Percentiles rank a stretch among this genome's conserved stretches.
phyloP scores from a whole-genome alignment of 1,140 invertebrate species.

The Copidosoma floridanum region DNA sequence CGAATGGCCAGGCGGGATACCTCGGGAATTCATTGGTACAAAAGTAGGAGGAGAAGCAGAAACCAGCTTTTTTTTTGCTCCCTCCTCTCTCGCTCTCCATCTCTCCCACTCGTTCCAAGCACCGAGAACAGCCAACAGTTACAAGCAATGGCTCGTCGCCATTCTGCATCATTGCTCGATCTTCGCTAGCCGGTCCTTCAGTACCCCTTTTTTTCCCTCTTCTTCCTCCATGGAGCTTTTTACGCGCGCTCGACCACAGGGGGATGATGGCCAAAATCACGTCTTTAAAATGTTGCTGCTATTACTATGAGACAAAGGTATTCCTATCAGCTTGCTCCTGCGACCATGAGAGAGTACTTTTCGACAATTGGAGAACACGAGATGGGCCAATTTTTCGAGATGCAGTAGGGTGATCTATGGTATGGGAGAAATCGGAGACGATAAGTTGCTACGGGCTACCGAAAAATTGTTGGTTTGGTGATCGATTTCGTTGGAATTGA shows the following conservation, averaged over 20 bases:
- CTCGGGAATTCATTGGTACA: slow-evolving; percentile 16
- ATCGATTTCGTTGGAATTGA: too few species aligned
- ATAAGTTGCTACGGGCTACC: too few species aligned
- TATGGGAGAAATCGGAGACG: too few species aligned
- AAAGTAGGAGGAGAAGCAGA: too few species aligned
- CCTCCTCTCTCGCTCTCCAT: not conserved
- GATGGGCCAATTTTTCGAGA: too few species aligned
- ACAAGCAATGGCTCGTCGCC: slow-evolving; percentile 47
- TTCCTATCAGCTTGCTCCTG: slow-evolving; percentile 23
- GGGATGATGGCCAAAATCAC: slow-evolving; percentile 26
- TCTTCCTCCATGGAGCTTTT: not conserved
- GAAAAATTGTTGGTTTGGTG: too few species aligned
- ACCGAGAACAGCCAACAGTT: slow-evolving; percentile 37
- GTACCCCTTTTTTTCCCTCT: slow-evolving; percentile 19
- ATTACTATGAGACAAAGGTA: too few species aligned
- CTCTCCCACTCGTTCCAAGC: not conserved
- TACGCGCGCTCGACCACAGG: not conserved
- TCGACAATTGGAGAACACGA: too few species aligned
- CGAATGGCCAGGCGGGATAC: slow-evolving; percentile 7
- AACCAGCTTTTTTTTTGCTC: not conserved
- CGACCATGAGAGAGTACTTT: slow-evolving; percentile 4
- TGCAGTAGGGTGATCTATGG: too few species aligned
- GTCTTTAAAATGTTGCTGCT: slow-evolving; percentile 27
- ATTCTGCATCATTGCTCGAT: slow-evolving; percentile 34
- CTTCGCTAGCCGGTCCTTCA: too few species aligned